Conservation (phyloP, 2,113 vertebrate species). For the Athene cunicularia region DNA sequence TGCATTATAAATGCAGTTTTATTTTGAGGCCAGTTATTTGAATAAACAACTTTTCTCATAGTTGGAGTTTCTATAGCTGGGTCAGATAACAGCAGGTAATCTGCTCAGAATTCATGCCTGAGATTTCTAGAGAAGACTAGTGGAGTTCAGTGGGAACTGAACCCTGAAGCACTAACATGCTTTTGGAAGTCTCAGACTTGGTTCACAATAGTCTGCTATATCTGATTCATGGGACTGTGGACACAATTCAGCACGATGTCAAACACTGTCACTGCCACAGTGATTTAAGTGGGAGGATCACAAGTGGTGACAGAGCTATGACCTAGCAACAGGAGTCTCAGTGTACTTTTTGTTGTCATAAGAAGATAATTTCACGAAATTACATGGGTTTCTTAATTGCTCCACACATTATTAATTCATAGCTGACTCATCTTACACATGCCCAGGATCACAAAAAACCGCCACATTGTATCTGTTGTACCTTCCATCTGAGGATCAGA, state of each 20-base stretch:
- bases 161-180: rapidly evolving
- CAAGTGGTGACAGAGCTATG: not conserved
- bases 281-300: not conserved
- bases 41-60: not conserved
- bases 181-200: not conserved
- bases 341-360: not conserved
- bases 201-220: not conserved
- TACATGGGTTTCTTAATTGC: not conserved
- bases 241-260: not conserved
- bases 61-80: not conserved
- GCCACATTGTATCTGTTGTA: not conserved
- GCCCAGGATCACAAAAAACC: not conserved
- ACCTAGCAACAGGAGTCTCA: not conserved
- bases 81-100: not conserved
- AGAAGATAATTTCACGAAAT: not conserved
- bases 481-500: not conserved
- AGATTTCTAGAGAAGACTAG: not conserved
- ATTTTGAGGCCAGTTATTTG: not conserved
- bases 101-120: not conserved
- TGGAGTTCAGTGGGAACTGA: not conserved
- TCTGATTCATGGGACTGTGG: not conserved
- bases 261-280: not conserved
- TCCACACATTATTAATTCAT: not conserved
- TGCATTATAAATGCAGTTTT: not conserved
- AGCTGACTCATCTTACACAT: not conserved